These are phyloP conservation scores for Pteruthius melanotis DNA, from an alignment of 2,113 vertebrate species.

Conservation along the genomic window DNA sequence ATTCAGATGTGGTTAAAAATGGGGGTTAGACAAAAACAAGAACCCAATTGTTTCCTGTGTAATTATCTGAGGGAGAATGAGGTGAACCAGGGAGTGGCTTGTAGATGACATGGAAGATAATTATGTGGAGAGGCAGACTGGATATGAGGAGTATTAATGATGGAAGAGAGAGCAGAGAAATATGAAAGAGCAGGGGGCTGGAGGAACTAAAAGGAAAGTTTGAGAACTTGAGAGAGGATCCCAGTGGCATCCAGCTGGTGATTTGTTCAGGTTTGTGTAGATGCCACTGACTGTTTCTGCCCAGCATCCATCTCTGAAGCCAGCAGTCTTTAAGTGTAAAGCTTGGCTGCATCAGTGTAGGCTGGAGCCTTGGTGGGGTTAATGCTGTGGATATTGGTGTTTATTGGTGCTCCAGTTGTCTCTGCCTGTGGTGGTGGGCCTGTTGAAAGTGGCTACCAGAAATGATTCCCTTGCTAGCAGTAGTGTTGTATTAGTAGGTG, in stretches of 20 bases:
- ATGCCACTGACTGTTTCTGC: neutral
- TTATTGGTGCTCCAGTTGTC: neutral
- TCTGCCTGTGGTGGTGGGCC: fast-evolving
- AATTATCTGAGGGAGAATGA: neutral
- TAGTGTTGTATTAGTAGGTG: neutral
- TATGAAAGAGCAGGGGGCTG: neutral
- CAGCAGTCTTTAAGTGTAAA: neutral
- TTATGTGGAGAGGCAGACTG: neutral
- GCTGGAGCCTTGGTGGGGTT: neutral
- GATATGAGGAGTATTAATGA: neutral
- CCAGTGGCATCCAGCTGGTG: neutral
- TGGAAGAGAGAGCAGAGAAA: neutral
- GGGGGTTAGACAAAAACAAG: neutral
- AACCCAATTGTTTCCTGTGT: neutral
- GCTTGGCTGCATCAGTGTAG: neutral
- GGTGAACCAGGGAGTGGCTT: neutral
- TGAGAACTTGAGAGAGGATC: neutral
- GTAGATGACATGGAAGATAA: neutral
- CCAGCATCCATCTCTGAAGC: neutral
- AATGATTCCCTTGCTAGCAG: neutral
- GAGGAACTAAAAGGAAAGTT: neutral
- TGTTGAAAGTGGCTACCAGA: neutral
- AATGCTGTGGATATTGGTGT: neutral
- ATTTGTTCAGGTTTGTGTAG: neutral
- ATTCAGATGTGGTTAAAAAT: neutral